Conservation (phyloP, 2,113 vertebrate species). For the Verasper variegatus region DNA sequence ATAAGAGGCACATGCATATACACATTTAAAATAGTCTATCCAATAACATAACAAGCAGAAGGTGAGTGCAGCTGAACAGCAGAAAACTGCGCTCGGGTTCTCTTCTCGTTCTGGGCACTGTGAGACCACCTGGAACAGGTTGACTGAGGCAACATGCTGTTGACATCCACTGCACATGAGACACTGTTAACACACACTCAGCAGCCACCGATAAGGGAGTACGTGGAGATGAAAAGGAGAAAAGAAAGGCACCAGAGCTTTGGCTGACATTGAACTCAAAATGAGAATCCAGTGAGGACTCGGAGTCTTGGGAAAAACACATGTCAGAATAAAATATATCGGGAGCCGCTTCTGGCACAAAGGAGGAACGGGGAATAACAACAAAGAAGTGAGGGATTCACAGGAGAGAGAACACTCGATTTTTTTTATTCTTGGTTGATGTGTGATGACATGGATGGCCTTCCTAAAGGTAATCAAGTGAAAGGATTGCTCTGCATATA, state of each 20-base stretch:
- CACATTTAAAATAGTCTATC: not conserved
- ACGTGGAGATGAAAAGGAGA: conserved; percentile 58
- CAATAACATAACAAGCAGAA: conserved; percentile 15
- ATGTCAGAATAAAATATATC: conserved; percentile 45
- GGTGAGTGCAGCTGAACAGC: not conserved
- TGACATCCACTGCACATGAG: conserved; percentile 72
- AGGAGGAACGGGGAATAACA: conserved; percentile 28
- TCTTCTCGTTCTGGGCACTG: conserved; percentile 20
- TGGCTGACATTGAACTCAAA: conserved; percentile 65
- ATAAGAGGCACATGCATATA: not conserved
- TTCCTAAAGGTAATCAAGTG: not conserved
- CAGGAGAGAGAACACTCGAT: not conserved
- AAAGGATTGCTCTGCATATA: conserved; percentile 8
- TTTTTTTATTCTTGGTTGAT: not conserved
- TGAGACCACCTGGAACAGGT: conserved; percentile 58
- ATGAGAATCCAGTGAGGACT: conserved; percentile 49
- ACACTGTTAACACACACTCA: conserved; percentile 67
- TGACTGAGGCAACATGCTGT: conserved; percentile 50
- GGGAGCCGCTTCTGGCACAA: conserved; percentile 38
- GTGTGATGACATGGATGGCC: not conserved
- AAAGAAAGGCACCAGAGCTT: conserved; percentile 61
- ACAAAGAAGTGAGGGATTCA: conserved; percentile 1
- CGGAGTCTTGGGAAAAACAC: conserved; percentile 39
- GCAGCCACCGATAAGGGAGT: conserved; percentile 63
- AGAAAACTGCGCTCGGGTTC: conserved; percentile 27